These are phyloP conservation scores for Eilema griseolum DNA, from an alignment of 2,888 invertebrate genomes.

Conservation along the genomic window DNA sequence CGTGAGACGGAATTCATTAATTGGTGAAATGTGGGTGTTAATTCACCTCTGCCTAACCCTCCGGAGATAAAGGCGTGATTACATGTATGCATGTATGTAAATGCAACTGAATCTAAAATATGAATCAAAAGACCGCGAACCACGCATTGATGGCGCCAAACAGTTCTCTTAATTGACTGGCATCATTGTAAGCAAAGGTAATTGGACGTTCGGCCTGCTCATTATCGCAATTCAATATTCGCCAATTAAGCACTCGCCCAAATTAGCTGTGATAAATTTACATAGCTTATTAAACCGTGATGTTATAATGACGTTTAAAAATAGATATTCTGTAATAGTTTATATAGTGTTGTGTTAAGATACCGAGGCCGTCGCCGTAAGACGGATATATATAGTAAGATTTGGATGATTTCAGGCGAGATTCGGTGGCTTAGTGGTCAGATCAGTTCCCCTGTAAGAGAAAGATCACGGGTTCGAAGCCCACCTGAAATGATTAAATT, in stretches of 20 bases:
- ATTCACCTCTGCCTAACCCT: too few species aligned
- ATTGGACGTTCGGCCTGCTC: slow-evolving; percentile 44
- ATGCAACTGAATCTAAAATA: not conserved
- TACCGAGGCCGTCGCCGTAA: too few species aligned
- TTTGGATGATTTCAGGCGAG: too few species aligned
- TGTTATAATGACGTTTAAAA: slow-evolving; percentile 17
- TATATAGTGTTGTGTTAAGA: too few species aligned
- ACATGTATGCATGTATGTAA: not conserved
- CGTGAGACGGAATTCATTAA: too few species aligned
- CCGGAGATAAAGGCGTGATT: not conserved
- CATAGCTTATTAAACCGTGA: slow-evolving; percentile 1
- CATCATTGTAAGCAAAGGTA: slow-evolving; percentile 30
- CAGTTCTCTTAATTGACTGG: slow-evolving; percentile 7
- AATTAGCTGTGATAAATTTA: slow-evolving; percentile 14
- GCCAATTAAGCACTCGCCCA: slow-evolving; percentile 26
- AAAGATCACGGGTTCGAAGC: too few species aligned
- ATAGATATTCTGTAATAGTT: not conserved
- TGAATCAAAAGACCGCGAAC: not conserved
- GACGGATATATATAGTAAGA: too few species aligned
- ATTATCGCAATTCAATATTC: slow-evolving; percentile 42
- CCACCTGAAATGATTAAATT: too few species aligned
- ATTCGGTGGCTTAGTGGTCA: too few species aligned
- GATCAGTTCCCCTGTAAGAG: too few species aligned
- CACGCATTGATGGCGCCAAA: slow-evolving; percentile 5
- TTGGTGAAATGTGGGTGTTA: too few species aligned